phyloP scores from a whole-genome alignment of 1,140 invertebrate species.

The Trinorchestia longiramus region DNA sequence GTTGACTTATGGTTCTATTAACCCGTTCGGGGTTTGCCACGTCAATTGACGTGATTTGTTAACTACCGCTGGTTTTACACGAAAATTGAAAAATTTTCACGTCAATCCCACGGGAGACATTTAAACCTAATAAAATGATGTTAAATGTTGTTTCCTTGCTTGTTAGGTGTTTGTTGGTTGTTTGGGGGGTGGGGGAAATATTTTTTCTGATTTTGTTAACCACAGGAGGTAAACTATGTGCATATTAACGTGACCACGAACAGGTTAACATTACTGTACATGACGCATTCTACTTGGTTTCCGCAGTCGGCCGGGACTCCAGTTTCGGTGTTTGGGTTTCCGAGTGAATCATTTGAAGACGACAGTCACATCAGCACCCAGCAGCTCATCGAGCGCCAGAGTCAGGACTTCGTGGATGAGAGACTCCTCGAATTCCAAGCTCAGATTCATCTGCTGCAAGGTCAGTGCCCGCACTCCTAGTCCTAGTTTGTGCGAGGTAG shows the following conservation, averaged over 20 bases:
- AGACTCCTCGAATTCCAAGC: conserved; percentile 92
- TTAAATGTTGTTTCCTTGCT: no score
- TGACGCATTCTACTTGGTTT: background rate
- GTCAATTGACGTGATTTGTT: no score
- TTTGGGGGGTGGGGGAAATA: no score
- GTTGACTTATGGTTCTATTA: no score
- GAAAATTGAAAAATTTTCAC: no score
- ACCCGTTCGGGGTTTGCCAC: no score
- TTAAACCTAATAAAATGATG: no score
- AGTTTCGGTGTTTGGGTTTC: conserved; percentile 61
- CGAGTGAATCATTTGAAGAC: conserved; percentile 77
- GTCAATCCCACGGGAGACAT: no score
- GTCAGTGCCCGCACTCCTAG: conserved; percentile 73
- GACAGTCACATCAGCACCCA: conserved; percentile 78
- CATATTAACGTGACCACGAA: background rate
- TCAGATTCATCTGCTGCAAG: conserved; percentile 89
- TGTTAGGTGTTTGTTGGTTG: no score
- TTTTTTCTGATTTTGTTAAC: background rate
- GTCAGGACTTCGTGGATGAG: conserved; percentile 94
- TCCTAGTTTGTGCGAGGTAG: background rate
- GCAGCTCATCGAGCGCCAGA: conserved; percentile 91
- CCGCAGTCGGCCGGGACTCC: conserved; percentile 62
- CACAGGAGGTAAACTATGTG: background rate
- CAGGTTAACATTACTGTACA: background rate
- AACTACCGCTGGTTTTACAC: no score